phyloP scores from a whole-genome alignment of 2,888 invertebrate genomes.

The Ochropleura plecta region DNA sequence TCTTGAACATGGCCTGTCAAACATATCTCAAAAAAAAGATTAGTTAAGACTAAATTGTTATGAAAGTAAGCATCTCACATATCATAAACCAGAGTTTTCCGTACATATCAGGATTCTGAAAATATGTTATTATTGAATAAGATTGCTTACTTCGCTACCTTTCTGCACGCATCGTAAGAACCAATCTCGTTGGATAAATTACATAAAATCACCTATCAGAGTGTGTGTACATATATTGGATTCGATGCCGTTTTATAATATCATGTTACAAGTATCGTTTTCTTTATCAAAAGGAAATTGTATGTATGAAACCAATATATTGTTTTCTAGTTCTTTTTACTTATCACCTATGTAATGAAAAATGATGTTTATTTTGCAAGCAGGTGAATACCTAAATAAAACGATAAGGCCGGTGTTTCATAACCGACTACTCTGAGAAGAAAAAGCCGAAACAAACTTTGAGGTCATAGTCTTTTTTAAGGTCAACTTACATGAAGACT shows the following conservation, averaged over 20 bases:
- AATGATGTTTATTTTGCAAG: no score
- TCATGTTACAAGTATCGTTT: background rate
- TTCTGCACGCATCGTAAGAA: constrained; percentile 6
- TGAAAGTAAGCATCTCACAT: constrained; percentile 15
- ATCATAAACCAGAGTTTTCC: constrained; percentile 7
- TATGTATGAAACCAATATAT: background rate
- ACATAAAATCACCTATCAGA: constrained; percentile 25
- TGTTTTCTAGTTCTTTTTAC: background rate
- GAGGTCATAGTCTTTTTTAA: no score
- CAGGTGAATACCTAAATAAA: no score
- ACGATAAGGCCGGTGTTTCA: no score
- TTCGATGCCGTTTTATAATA: constrained; percentile 1
- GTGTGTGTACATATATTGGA: background rate
- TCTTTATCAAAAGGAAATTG: background rate
- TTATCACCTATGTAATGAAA: background rate
- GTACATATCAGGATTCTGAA: constrained; percentile 1
- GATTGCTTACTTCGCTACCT: constrained; percentile 7
- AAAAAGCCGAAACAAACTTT: no score
- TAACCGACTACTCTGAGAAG: no score
- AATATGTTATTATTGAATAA: constrained; percentile 24
- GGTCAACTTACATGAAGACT: no score
- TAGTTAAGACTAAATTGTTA: constrained; percentile 31
- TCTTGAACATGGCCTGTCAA: constrained; percentile 5
- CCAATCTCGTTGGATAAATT: constrained; percentile 19
- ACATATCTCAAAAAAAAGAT: constrained; percentile 24